These are phyloP conservation scores for Xanthia togata DNA, from an alignment of 2,888 invertebrate genomes.

Conservation along the genomic window DNA sequence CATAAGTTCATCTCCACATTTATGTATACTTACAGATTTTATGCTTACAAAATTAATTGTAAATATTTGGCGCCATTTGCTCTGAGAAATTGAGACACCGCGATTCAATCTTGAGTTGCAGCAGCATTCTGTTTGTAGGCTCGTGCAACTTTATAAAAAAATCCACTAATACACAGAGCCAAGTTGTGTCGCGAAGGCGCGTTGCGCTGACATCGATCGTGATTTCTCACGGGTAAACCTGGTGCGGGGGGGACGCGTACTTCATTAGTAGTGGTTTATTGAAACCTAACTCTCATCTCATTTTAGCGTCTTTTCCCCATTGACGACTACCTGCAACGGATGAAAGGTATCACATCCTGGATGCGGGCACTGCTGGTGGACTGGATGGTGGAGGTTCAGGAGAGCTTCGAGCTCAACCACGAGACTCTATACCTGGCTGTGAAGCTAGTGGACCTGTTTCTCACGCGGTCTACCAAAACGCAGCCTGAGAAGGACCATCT, in stretches of 20 bases:
- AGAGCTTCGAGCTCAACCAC: conserved; percentile 99
- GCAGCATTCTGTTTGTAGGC: background rate
- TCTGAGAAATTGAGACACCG: no score
- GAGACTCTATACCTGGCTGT: conserved; percentile 99
- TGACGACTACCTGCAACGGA: conserved; percentile 95
- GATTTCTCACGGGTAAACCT: background rate
- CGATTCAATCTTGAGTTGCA: background rate
- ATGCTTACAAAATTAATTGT: background rate
- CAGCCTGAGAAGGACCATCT: conserved; percentile 88
- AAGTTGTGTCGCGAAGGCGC: background rate
- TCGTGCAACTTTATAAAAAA: background rate
- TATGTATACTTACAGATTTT: background rate
- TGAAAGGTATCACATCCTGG: conserved; percentile 94
- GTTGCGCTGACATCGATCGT: background rate
- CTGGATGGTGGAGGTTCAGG: conserved; percentile 99
- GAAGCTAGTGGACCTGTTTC: conserved; percentile 97
- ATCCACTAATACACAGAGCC: background rate
- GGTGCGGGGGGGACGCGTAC: no score
- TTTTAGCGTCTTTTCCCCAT: conserved; percentile 92
- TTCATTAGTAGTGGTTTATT: no score
- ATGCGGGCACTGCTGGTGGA: conserved; percentile 98
- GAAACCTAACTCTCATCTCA: background rate
- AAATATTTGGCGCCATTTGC: no score
- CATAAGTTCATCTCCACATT: background rate
- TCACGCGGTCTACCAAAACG: conserved; percentile 85